Evolutionary conservation across 2,888 invertebrate species (phyloP).

Genomic region (Gnatocerus cornutus): DNA sequence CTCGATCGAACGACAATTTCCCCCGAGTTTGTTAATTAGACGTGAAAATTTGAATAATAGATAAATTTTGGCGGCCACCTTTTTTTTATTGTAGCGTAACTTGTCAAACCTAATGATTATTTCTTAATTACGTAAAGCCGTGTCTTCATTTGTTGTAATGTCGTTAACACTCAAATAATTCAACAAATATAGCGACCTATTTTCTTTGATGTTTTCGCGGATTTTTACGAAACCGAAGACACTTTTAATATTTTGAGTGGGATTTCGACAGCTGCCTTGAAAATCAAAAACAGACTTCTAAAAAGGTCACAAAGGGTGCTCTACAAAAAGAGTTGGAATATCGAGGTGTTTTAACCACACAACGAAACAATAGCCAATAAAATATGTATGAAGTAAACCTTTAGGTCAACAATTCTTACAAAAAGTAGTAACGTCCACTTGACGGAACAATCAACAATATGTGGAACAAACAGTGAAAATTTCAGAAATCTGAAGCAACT

Average conservation of each 20-base stretch:
- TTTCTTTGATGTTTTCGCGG: no score
- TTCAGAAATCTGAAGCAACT: no score
- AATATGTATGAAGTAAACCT: conserved; percentile 49
- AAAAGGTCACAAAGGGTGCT: conserved; percentile 26
- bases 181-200: no score
- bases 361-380: conserved; percentile 47
- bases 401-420: conserved; percentile 42
- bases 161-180: background rate
- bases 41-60: background rate
- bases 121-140: background rate
- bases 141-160: background rate
- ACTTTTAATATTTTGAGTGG: no score
- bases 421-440: conserved; percentile 21
- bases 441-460: conserved; percentile 8
- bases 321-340: conserved; percentile 23
- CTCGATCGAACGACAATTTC: background rate
- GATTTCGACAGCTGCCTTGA: background rate
- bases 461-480: background rate
- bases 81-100: background rate
- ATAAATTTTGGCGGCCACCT: background rate
- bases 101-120: background rate
- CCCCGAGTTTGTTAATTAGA: background rate
- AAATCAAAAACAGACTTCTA: conserved; percentile 19
- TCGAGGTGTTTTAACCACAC: conserved; percentile 9
- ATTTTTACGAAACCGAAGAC: background rate